Evolutionary conservation across 2,113 vertebrate species (phyloP).

Genomic region (Passer montanus): DNA sequence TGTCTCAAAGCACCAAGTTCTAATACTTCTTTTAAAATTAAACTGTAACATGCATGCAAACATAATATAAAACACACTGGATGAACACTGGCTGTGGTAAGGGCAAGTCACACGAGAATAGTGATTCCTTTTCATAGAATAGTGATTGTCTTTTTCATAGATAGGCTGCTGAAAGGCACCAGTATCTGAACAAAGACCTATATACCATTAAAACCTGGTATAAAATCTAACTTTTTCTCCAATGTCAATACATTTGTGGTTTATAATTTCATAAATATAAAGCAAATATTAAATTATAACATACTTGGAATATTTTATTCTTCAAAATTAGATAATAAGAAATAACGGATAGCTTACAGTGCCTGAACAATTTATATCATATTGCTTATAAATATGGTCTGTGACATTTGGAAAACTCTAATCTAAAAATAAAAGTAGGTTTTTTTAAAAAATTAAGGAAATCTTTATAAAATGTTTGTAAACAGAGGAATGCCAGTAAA

Average conservation of each 20-base stretch:
- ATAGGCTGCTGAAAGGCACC: background rate
- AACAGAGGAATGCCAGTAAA: background rate
- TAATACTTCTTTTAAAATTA: background rate
- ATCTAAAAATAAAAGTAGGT: background rate
- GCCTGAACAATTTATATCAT: background rate
- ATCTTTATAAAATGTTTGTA: background rate
- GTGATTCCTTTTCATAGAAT: background rate
- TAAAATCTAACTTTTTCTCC: background rate
- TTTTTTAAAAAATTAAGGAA: rapidly evolving
- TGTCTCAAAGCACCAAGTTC: background rate
- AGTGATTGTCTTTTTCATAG: background rate
- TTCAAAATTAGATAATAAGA: background rate
- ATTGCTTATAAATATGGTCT: background rate
- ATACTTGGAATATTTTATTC: background rate
- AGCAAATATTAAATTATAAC: background rate
- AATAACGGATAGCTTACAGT: background rate
- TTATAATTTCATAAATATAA: background rate
- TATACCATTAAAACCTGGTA: background rate
- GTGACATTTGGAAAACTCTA: background rate
- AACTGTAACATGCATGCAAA: background rate
- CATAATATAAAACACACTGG: background rate
- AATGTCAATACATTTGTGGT: background rate
- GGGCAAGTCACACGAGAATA: rapidly evolving
- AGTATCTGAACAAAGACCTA: background rate
- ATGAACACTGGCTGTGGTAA: background rate